Evolutionary conservation across 2,797 vertebrate genomes (phyloP).

Genomic region (Helarctos malayanus): DNA sequence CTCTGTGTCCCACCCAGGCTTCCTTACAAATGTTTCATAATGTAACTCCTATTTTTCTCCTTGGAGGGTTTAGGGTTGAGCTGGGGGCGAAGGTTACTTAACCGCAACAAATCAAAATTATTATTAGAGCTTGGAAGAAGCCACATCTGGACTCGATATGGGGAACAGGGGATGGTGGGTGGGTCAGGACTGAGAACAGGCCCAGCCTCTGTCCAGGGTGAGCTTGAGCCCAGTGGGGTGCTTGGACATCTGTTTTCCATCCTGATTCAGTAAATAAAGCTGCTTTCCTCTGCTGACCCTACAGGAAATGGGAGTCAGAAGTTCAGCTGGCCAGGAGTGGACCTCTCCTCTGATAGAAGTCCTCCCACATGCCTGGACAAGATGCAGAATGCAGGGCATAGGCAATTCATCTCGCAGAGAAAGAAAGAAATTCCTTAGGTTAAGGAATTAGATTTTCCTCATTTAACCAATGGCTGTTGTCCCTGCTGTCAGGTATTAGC

Average conservation of each 20-base stretch:
- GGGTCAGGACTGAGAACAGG: slow-evolving; percentile 56
- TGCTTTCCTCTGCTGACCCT: slow-evolving; percentile 61
- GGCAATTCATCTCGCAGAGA: neutral
- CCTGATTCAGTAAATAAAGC: slow-evolving; percentile 74
- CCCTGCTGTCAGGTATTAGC: neutral
- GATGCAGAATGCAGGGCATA: neutral
- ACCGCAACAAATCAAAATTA: slow-evolving; percentile 59
- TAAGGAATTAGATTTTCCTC: slow-evolving; percentile 2
- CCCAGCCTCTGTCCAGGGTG: slow-evolving; percentile 57
- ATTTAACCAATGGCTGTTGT: neutral
- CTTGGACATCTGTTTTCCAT: slow-evolving; percentile 76
- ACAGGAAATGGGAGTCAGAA: slow-evolving; percentile 71
- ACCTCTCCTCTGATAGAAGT: slow-evolving; percentile 20
- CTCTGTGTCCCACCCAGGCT: neutral
- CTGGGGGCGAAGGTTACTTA: neutral
- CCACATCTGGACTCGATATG: slow-evolving; percentile 61
- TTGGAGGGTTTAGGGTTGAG: slow-evolving; percentile 4
- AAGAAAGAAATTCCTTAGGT: neutral
- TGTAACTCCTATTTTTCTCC: neutral
- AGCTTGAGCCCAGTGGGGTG: slow-evolving; percentile 54
- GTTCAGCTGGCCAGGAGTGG: neutral
- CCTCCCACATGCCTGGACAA: neutral
- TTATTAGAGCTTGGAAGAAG: slow-evolving; percentile 60
- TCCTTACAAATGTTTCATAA: neutral
- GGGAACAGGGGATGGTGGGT: neutral